A percentile compares a stretch with the other conserved stretches of the same genome.
These are phyloP conservation scores for Theonella swinhoei DNA, from an alignment of 37 sponge, comb jelly and placozoan genomes.

Conservation along the genomic window DNA sequence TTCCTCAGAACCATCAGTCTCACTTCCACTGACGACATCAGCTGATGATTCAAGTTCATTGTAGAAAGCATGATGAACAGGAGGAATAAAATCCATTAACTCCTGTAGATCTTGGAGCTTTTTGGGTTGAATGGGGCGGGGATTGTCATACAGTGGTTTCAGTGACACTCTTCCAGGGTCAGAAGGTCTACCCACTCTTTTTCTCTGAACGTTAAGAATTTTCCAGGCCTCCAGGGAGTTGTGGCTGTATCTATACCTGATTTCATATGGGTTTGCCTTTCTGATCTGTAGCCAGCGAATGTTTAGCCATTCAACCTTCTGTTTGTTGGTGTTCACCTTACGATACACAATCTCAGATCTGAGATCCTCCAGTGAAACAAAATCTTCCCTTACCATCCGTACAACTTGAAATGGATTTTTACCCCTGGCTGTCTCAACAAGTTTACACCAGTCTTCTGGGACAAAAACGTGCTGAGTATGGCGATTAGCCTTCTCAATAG, in stretches of 20 bases:
- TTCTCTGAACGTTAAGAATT: slow-evolving; percentile 2
- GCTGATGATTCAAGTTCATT: neutral
- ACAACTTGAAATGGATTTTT: slow-evolving; percentile 18
- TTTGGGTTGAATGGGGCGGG: neutral
- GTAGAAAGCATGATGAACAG: slow-evolving; percentile 28
- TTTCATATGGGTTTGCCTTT: neutral
- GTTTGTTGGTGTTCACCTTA: slow-evolving; percentile 12
- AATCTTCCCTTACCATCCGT: slow-evolving; percentile 1
- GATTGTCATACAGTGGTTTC: neutral
- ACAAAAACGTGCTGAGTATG: slow-evolving; percentile 4
- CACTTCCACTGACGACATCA: neutral
- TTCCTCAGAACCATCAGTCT: slow-evolving; percentile 4
- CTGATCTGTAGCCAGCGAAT: slow-evolving; percentile 11
- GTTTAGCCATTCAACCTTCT: slow-evolving; percentile 24
- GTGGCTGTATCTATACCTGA: slow-evolving; percentile 15
- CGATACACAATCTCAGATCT: slow-evolving; percentile 17
- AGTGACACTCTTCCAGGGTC: neutral
- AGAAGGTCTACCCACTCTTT: neutral
- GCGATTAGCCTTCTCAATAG: slow-evolving; percentile 25
- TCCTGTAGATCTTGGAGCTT: slow-evolving; percentile 23
- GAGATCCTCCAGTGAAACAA: neutral
- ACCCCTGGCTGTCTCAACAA: neutral
- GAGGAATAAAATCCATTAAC: slow-evolving; percentile 19
- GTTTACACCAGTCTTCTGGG: slow-evolving; percentile 26
- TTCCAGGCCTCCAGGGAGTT: slow-evolving; percentile 25